Base-by-base conservation (phyloP, 2,888 invertebrate species). In the Calliopum simillimum region DNA sequence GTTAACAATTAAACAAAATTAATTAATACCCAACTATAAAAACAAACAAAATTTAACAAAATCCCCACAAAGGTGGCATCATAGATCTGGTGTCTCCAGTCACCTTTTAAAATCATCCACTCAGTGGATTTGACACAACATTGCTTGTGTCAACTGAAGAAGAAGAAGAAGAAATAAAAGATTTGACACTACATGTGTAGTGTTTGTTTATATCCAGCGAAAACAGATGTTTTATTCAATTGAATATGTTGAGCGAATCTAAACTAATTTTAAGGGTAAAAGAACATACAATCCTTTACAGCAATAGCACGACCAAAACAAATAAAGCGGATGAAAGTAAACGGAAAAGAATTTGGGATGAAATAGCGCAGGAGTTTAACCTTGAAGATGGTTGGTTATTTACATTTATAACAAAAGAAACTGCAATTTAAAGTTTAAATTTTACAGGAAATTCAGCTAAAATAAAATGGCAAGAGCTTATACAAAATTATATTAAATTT, bases 401-500 rank as follows among this genome's bases (percentile, higher is more conserved):
- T 49, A 49, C 1, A 49, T 12, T 16, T 49, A 1, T 8, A 8
- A 1, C 8, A 33, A 6, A 33, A 33, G 8, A 56, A 41, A 8
- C 69, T 73, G n/a, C n/a, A 11, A 69, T 69, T 2, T 19, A 68
- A 23, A 55, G 68, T 66, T 71, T 61, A 1, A 44, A 59, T 53
- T 43, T 72, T 14, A 13, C 64, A 65, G 47, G 41, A 12, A 46
- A 69, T 12, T 19, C 68, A 11, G 77, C 74, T 4, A 65, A 73
- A 44, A 16, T 55, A 3, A 71, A 69, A 33, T 77, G 77, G 77
- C 70, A 71, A 13, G 16, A 67, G 44, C n/a, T 76, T 11, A 46
- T 71, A 8, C 19, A 64, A 6, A 71, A 73, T 43, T 77, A 77
- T 68, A 46, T 75, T 4, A 71, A 72, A 2, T 77, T 71, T 67